Evolutionary conservation across 2,113 vertebrate genomes (phyloP), one percentile per base, ranked within the genome.

Genomic region (Psettodes erumei): DNA sequence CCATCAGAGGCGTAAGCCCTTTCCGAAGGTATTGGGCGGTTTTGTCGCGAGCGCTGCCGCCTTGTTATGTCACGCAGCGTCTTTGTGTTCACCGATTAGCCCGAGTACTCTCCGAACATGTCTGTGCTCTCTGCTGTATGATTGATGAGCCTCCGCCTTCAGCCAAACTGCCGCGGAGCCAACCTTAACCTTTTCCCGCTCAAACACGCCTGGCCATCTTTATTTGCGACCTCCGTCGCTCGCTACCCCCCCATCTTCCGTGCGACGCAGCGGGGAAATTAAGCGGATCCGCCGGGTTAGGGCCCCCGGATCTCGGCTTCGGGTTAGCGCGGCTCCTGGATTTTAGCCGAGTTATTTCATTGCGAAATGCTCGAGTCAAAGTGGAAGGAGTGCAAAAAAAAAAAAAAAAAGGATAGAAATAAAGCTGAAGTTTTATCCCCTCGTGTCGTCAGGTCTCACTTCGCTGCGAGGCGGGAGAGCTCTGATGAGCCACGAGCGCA

Each of bases 401-500:
- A 61, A 70, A 73, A 59, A 51, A 12, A 74, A 56, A 70, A 40
- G 76, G 69, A 61, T 66, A 73, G 58, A 51, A 64, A 8, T 54
- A 54, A 55, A 35, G 28, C 23, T 56, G 5, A 89, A 82, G 47
- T 79, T 81, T 68, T 71, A 47, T 18, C 37, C 35, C n/a, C 55
- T 23, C 9, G 37, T 55, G 77, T 58, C 65, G 59, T 82, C 70
- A 80, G 73, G 67, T 78, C 70, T 71, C 65, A 38, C 54, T 81
- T 0, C 42, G 63, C 65, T 25, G 48, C 16, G 1, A 64, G 73
- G 71, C 61, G 18, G 75, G 67, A 80, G 68, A 60, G 48, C 61
- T 63, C 75, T 86, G 85, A 88, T 85, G 75, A 90, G 84, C 81
- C 61, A 42, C 77, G 15, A 60, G 82, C 82, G 60, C 58, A 77